A percentile compares a stretch with the other conserved stretches of the same genome.
Evolutionary conservation across 2,888 invertebrate species (phyloP).

Genomic region (Pachydiplax longipennis): DNA sequence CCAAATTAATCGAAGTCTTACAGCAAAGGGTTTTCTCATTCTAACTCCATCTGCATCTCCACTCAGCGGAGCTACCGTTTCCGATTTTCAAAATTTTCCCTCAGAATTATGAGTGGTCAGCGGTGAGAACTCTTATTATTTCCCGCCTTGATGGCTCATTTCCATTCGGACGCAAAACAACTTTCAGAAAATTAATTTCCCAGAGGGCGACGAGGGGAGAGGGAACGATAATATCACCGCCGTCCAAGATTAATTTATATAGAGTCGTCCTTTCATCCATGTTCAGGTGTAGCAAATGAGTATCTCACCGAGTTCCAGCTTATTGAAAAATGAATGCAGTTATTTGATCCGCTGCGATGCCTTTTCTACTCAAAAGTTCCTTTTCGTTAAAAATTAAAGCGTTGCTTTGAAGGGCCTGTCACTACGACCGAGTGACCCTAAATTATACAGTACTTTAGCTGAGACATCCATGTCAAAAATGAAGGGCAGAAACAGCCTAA

Average conservation of each 20-base stretch:
- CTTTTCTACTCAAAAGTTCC: neutral
- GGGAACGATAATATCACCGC: neutral
- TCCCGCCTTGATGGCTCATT: constrained; percentile 15
- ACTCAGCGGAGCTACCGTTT: neutral
- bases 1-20: too few species aligned
- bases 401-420: too few species aligned
- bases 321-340: neutral
- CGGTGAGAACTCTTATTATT: constrained; percentile 3
- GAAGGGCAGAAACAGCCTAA: too few species aligned
- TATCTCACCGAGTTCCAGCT: neutral
- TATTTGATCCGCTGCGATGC: neutral
- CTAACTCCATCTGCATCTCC: neutral
- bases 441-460: too few species aligned
- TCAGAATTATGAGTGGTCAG: neutral
- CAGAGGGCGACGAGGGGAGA: neutral
- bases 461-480: too few species aligned
- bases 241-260: constrained; percentile 2
- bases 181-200: constrained; percentile 26
- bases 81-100: neutral
- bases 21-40: neutral
- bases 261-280: neutral
- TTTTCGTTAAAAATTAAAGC: too few species aligned
- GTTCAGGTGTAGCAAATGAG: neutral
- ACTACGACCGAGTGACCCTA: too few species aligned
- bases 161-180: neutral